Evolutionary conservation across 2,888 invertebrate genomes (phyloP).

Genomic region (Caenorhabditis virilis): DNA sequence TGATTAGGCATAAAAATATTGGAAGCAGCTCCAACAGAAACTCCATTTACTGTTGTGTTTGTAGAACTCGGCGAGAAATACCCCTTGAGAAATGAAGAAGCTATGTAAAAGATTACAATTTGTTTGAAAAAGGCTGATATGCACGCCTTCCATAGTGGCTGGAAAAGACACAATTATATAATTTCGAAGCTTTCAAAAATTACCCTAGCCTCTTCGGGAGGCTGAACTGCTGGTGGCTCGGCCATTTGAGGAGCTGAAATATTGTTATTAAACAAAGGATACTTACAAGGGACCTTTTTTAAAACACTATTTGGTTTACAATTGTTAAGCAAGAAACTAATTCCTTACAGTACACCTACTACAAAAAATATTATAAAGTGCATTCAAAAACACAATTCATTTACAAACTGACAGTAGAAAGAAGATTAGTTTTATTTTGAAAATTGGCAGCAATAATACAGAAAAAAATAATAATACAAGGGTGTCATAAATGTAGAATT

Average conservation of each 20-base stretch:
- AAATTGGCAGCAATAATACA: neutral
- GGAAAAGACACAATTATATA: no score
- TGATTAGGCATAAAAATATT: slow-evolving; percentile 70
- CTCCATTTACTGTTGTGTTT: neutral
- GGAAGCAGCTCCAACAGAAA: neutral
- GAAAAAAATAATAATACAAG: neutral
- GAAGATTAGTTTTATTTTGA: neutral
- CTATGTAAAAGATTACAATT: slow-evolving; percentile 17
- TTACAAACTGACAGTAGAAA: neutral
- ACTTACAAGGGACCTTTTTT: no score
- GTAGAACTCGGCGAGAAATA: neutral
- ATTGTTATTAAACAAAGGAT: no score
- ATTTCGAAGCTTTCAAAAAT: no score
- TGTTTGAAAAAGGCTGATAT: slow-evolving; percentile 24
- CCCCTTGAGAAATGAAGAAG: slow-evolving; percentile 3
- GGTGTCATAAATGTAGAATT: neutral
- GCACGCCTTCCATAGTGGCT: neutral
- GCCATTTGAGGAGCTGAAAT: neutral
- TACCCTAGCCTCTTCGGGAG: neutral
- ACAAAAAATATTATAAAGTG: no score
- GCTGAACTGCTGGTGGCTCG: neutral
- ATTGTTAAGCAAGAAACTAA: no score
- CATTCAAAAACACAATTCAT: no score
- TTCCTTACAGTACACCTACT: no score
- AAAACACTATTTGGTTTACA: no score